Conservation (phyloP, 2,888 invertebrate species). For the Pinctada fucata region DNA sequence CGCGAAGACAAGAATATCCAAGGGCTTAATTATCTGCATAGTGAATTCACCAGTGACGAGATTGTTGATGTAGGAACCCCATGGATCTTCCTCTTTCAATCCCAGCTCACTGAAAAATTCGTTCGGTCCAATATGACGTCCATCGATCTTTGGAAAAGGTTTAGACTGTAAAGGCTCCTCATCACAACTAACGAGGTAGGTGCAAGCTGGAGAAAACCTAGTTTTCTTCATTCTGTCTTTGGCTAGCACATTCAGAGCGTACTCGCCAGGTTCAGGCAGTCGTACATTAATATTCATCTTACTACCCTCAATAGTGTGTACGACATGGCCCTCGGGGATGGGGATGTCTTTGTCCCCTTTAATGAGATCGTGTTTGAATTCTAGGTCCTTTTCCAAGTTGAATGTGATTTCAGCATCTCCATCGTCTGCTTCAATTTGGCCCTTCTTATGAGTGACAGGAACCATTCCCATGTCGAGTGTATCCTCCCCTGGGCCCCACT, state of each 20-base stretch:
- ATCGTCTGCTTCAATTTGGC: constrained; percentile 60
- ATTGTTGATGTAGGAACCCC: constrained; percentile 40
- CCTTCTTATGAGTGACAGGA: constrained; percentile 62
- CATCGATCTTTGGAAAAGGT: constrained; percentile 52
- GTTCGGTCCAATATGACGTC: constrained; percentile 51
- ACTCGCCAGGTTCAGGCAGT: constrained; percentile 64
- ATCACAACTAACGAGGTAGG: constrained; percentile 64
- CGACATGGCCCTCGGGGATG: constrained; percentile 53
- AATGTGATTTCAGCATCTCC: constrained; percentile 68
- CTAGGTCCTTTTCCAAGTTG: constrained; percentile 56
- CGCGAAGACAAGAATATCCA: constrained; percentile 22
- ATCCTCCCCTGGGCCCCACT: constrained; percentile 72
- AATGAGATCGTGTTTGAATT: constrained; percentile 61
- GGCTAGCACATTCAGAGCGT: constrained; percentile 68
- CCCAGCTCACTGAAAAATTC: constrained; percentile 50
- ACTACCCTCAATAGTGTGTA: constrained; percentile 58
- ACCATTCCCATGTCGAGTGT: constrained; percentile 61
- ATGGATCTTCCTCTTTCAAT: constrained; percentile 35
- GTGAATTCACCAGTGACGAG: constrained; percentile 41
- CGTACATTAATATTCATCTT: constrained; percentile 61
- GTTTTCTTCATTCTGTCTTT: constrained; percentile 55
- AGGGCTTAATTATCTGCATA: constrained; percentile 36
- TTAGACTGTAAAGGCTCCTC: constrained; percentile 56
- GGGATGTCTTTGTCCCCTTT: constrained; percentile 55
- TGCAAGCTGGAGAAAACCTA: constrained; percentile 66